Base-by-base conservation (phyloP, 2,888 invertebrate genomes). In the Pristionchus mayeri region DNA sequence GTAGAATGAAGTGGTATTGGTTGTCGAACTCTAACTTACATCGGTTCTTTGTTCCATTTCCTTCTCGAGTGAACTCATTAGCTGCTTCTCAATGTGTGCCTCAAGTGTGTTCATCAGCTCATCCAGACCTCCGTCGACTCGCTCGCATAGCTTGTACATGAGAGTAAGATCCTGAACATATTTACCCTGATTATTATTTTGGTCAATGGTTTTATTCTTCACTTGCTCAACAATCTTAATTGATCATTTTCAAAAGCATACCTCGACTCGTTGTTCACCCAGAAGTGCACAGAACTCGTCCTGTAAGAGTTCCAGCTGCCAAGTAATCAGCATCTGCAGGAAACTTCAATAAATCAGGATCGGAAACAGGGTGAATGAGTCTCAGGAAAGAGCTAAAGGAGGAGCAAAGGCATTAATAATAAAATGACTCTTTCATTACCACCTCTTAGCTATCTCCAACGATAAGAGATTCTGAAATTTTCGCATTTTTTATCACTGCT, bases 231-330 rank as follows among this genome's bases (percentile, higher is more conserved):
- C 4, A 18, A 67, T 44, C 44, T 9, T 6, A 44, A 9, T 13
- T 9, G 9, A 67, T 67, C 16, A 67, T 27, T 27, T n/a, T n/a
- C n/a, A n/a, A n/a, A n/a, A n/a, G n/a, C n/a, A n/a, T 18, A 94
- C 94, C 18, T 95, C 95, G 94, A 98, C 96, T 94, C 98, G 97
- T 93, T 98, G 97, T 76, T 96, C 95, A 93, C 97, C 96, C 24
- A 99, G 94, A 6, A 99, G 95, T 94, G 96, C 96, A 90, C 94
- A 94, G 87, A 93, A 93, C 94, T 98, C 98, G 0, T 96, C 95
- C 93, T 98, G 97, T 94, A 98, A 97, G 92, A 97, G 96, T 93
- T 98, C 98, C 90, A 99, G 94, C 93, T 98, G 98, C 93, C 97
- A 97, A 93, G 97, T 96, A 88, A 99, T 99, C 82, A 99, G 95